A percentile compares a stretch with the other conserved stretches of the same genome.
Conservation (phyloP, 2,113 vertebrate genomes). For the Phasianus colchicus region DNA sequence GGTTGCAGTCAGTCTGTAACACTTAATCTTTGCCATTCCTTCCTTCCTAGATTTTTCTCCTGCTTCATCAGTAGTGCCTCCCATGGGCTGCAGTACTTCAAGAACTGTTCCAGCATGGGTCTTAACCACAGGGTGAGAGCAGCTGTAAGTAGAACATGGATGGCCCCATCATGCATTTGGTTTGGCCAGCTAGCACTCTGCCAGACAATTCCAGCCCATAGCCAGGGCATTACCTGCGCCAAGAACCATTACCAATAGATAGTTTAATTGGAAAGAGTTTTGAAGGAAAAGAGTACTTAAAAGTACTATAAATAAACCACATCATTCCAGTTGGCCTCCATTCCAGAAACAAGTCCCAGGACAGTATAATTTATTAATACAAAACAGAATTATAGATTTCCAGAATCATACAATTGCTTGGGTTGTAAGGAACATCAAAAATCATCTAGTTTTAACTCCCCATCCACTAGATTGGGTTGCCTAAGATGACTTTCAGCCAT, state of each 20-base stretch:
- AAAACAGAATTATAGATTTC: background rate
- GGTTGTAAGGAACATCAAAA: too few species aligned
- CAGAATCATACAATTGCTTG: too few species aligned
- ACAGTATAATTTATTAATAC: background rate
- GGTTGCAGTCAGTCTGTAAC: fast-evolving
- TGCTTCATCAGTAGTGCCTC: fast-evolving
- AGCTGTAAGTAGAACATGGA: background rate
- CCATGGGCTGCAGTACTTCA: background rate
- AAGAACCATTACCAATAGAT: background rate
- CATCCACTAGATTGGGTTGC: too few species aligned
- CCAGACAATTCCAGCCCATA: background rate
- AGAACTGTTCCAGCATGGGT: background rate
- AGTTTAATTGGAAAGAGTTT: background rate
- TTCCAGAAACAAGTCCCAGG: background rate
- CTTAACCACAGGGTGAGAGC: background rate
- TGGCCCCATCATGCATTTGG: background rate
- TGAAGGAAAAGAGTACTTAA: background rate
- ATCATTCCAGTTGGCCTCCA: background rate
- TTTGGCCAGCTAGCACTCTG: background rate
- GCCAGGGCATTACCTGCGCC: background rate
- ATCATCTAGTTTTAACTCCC: too few species aligned
- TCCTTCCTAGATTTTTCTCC: background rate
- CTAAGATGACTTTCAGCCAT: too few species aligned
- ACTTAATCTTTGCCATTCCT: background rate
- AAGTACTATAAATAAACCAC: background rate